Percentiles rank a stretch among this genome's conserved stretches.
phyloP scores from a whole-genome alignment of 2,113 vertebrate species.

The Accipiter virgatus region DNA sequence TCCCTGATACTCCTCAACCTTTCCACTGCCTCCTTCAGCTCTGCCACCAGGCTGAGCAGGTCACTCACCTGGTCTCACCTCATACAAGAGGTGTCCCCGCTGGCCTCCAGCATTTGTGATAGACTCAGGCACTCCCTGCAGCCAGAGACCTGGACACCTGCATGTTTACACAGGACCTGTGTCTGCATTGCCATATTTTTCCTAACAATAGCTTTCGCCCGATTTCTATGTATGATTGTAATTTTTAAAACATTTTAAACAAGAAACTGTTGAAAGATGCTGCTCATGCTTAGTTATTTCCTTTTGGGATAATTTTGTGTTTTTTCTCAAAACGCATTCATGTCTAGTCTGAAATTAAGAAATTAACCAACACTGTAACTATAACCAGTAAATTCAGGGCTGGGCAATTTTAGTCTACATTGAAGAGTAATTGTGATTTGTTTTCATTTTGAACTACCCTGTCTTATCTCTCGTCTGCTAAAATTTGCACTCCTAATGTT shows the following conservation, averaged over 20 bases:
- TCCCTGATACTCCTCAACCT: no score
- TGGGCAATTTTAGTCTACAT: neutral
- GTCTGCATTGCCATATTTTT: no score
- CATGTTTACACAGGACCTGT: no score
- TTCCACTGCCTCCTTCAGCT: no score
- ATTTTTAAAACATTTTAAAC: neutral
- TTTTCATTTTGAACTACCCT: neutral
- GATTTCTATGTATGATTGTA: neutral
- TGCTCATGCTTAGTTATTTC: neutral
- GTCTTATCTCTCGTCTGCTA: neutral
- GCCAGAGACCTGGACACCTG: no score
- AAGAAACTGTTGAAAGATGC: neutral
- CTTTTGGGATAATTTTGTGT: neutral
- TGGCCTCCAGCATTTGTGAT: no score
- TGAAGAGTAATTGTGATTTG: neutral
- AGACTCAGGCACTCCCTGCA: no score
- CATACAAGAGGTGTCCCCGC: no score
- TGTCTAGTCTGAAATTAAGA: neutral
- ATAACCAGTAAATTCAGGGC: neutral
- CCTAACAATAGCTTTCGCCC: no score
- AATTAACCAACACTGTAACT: neutral
- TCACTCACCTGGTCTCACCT: no score
- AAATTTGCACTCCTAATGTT: neutral
- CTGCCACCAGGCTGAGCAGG: no score
- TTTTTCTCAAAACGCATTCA: neutral